Evolutionary conservation across 2,888 invertebrate genomes (phyloP), one percentile per base, ranked within the genome.

Genomic region (Drosophila sordidapex): DNA sequence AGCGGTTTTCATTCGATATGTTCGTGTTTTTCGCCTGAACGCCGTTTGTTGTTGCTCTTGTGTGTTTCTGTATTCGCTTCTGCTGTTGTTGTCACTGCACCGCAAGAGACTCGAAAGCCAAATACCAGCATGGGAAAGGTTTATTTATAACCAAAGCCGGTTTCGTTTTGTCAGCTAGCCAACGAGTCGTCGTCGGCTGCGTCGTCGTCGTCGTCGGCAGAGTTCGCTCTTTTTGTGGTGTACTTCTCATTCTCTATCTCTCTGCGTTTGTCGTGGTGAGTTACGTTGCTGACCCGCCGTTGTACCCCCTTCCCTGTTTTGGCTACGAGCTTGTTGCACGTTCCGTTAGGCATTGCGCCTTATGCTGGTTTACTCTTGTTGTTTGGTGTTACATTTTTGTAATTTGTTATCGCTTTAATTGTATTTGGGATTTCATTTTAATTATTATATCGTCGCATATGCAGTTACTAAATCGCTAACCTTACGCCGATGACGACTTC

Each of bases 131-230:
- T 70, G 75, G 80, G 82, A 83, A 84, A 86, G 76, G 85, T 91
- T 91, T 91, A 91, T 91, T 91, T 91, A 91, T 81, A 81, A 77
- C 81, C 81, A 76, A 91, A 91, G 92, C 92, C 91, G 91, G 91
- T 91, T 91, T 90, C 84, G 78, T 87, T 71, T 86, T 82, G 74
- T 79, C 82, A 80, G 74, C 70, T 46, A 65, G 60, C 59, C 62
- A 64, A 56, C 51, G 61, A 51, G 62, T 65, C 74, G 79, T 57
- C 71, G 79, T 60, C 76, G 63, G 59, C 51, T 51, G 58, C 62
- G 66, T 70, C 54, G 72, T 43, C 56, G 74, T 43, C 56, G 74
- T 29, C 15, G 60, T 70, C 64, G 66, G 29, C 61, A 40, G 58
- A 29, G 40, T 53, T 63, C 51, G 62, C 72, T 76, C 74, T 70